Percentiles rank a stretch among this genome's conserved stretches.
Conservation (phyloP, 2,888 invertebrate genomes). For the Acrocera orbiculus region DNA sequence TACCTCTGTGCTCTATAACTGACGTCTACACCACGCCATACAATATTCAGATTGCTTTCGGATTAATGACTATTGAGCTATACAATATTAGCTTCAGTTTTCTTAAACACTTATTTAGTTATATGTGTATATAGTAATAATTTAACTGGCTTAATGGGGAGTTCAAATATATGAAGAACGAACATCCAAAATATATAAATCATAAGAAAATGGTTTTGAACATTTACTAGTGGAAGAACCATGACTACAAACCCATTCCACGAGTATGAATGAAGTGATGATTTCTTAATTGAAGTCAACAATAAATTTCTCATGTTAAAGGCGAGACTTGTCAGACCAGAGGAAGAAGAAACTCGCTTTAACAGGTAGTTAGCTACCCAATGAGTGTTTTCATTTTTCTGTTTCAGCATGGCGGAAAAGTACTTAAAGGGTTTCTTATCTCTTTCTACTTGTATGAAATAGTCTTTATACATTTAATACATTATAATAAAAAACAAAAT, state of each 20-base stretch:
- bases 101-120: not conserved
- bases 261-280: slow-evolving; percentile 13
- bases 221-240: slow-evolving; percentile 4
- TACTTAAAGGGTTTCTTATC: no score
- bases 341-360: slow-evolving; percentile 9
- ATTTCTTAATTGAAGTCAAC: slow-evolving; percentile 17
- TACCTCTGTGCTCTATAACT: slow-evolving; percentile 6
- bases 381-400: no score
- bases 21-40: slow-evolving; percentile 3
- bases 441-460: no score
- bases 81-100: slow-evolving; percentile 3
- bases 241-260: slow-evolving; percentile 4
- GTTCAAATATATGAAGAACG: not conserved
- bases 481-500: no score
- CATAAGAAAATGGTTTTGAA: slow-evolving; percentile 8
- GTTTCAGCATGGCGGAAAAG: no score
- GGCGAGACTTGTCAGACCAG: slow-evolving; percentile 10
- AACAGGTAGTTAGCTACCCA: no score
- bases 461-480: no score
- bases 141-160: not conserved
- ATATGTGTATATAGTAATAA: not conserved
- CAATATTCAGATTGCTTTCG: slow-evolving; percentile 7
- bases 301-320: slow-evolving; percentile 14
- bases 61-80: slow-evolving; percentile 7
- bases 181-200: slow-evolving; percentile 6